phyloP scores from a whole-genome alignment of 2,888 invertebrate genomes.

The Metacarcinus magister region DNA sequence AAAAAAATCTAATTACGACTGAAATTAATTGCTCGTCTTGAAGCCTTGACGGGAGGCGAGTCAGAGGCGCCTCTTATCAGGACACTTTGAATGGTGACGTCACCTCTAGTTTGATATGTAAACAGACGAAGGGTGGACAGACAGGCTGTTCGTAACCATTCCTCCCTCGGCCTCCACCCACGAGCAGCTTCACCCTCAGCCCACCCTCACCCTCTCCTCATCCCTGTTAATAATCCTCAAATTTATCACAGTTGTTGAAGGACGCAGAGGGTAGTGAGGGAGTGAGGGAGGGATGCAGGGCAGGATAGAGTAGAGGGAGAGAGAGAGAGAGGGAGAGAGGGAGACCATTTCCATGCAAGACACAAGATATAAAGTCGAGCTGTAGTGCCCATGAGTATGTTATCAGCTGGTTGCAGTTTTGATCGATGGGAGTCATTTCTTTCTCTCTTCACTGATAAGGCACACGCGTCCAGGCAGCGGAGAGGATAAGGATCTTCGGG shows the following conservation, averaged over 20 bases:
- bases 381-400: not conserved
- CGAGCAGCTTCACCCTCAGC: not conserved
- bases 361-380: not conserved
- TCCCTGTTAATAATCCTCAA: not conserved
- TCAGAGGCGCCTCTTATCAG: slow-evolving; percentile 13
- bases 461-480: not conserved
- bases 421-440: not conserved
- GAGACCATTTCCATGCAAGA: not conserved
- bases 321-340: not conserved
- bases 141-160: not conserved
- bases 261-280: not conserved
- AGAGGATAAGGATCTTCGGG: not conserved
- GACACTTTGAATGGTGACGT: slow-evolving; percentile 29
- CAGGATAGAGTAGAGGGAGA: not conserved
- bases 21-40: not conserved
- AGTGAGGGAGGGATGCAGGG: not conserved
- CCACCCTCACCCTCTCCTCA: not conserved
- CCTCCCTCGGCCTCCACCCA: not conserved
- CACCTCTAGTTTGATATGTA: not conserved
- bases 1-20: not conserved
- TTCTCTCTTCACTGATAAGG: not conserved
- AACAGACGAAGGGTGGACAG: slow-evolving; percentile 27
- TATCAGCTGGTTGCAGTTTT: not conserved
- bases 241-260: slow-evolving; percentile 15
- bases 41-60: slow-evolving; percentile 38